Evolutionary conservation across 1,140 invertebrate species (phyloP).

Genomic region (Propsilocerus akamusi): DNA sequence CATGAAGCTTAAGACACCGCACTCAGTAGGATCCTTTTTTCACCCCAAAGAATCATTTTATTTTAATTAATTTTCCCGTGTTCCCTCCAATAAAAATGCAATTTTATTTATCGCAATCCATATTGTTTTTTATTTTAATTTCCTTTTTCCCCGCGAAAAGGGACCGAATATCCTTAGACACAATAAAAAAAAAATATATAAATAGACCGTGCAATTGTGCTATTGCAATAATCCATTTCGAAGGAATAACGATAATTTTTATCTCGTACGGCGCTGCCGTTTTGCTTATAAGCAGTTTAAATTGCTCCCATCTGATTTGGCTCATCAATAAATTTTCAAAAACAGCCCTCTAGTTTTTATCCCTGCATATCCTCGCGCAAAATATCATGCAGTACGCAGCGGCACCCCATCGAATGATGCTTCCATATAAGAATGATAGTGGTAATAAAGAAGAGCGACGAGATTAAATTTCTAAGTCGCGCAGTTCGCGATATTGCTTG

Average conservation of each 20-base stretch:
- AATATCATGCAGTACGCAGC: background rate
- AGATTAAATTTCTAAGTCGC: constrained; percentile 4
- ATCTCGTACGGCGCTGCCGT: background rate
- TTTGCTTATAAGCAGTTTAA: background rate
- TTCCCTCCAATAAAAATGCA: no score
- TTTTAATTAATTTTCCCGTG: no score
- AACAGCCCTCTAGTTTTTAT: background rate
- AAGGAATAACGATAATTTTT: constrained; percentile 4
- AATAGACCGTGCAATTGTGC: constrained; percentile 3
- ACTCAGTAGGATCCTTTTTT: no score
- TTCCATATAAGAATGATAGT: background rate
- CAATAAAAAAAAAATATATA: background rate
- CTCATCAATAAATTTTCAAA: background rate
- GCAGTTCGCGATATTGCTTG: no score
- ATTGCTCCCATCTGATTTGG: constrained; percentile 3
- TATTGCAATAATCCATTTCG: constrained; percentile 2
- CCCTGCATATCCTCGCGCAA: background rate
- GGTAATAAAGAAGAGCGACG: background rate
- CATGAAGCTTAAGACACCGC: no score
- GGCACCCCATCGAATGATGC: no score
- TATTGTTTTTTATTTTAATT: no score
- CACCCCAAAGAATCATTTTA: no score
- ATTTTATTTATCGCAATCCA: no score
- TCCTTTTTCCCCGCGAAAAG: no score
- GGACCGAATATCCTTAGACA: no score